Percentiles rank a stretch among this genome's conserved stretches.
phyloP scores from a whole-genome alignment of 2,888 invertebrate species.

The Caenorhabditis macrosperma region DNA sequence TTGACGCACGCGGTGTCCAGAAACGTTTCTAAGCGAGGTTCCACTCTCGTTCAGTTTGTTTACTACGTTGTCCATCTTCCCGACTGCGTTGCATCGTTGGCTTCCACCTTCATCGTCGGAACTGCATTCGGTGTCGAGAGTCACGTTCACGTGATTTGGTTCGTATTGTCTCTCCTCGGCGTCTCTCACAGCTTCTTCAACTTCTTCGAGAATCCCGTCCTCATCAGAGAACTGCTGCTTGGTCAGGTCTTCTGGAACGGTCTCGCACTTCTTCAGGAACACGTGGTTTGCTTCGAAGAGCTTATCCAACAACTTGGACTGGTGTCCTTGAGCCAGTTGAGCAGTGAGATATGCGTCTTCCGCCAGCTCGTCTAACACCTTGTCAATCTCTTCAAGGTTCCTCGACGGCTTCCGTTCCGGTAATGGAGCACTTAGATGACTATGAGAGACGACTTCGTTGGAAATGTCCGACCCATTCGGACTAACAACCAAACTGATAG shows the following conservation, averaged over 20 bases:
- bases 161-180: constrained; percentile 51
- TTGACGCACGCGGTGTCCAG: constrained; percentile 27
- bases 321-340: constrained; percentile 24
- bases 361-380: constrained; percentile 42
- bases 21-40: constrained; percentile 7
- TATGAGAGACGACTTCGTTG: neutral
- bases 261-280: constrained; percentile 44
- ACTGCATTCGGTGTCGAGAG: constrained; percentile 52
- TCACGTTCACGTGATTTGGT: constrained; percentile 43
- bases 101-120: constrained; percentile 43
- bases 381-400: constrained; percentile 50
- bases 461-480: constrained; percentile 17
- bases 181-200: constrained; percentile 57
- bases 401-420: constrained; percentile 32
- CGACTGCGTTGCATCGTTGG: neutral
- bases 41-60: constrained; percentile 13
- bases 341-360: constrained; percentile 49
- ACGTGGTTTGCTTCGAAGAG: constrained; percentile 29
- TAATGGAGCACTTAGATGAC: neutral
- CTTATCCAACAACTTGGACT: constrained; percentile 26
- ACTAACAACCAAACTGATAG: neutral
- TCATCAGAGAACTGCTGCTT: constrained; percentile 45
- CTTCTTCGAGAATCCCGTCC: constrained; percentile 51
- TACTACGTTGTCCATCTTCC: neutral
- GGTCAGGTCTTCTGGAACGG: constrained; percentile 38